Evolutionary conservation across 2,888 invertebrate genomes (phyloP), one percentile per base, ranked within the genome.

Genomic region (Heteromurus nitidus): DNA sequence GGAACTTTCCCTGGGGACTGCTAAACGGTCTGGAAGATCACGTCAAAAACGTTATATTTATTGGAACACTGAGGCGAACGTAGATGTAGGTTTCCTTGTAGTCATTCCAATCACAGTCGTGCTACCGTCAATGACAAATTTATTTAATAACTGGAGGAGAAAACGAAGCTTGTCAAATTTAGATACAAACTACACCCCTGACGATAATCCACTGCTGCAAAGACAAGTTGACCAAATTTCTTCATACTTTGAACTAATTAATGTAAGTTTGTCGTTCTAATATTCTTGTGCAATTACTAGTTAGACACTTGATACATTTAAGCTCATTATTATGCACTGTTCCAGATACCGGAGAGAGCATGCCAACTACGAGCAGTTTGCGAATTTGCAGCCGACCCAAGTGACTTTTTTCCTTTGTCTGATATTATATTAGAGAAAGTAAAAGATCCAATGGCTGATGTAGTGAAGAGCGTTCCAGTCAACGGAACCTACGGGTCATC

Each of bases 281-380:
- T 9, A 36, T 13, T 13, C 5, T 36, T 9, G 5, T 36, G 36
- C 36, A 36, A 36, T 36, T 36, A 42, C 9, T 68, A n/a, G n/a
- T 68, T 28, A 20, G 50, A 50, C 30, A 28, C 1, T 16, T 2
- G 16, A 20, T 26, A n/a, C 18, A 20, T 58, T 22, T 58, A 30
- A 73, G 42, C 26, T 30, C 65, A n/a, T n/a, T n/a, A n/a, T n/a
- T n/a, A n/a, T n/a, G n/a, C n/a, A n/a, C n/a, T n/a, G n/a, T 69
- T 47, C 42, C 75, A 88, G 88, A 84, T 88, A 62, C 86, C 87
- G 1, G 86, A 87, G 11, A 73, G 82, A 22, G 47, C 82, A 0
- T 88, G 88, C 47, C 88, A 88, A 70, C 79, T 88, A 20, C 76
- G 88, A 16, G 85, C 88, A 0, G 53, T 87, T 1, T 88, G 88